A percentile compares a stretch with the other conserved stretches of the same genome.
phyloP scores from a whole-genome alignment of 2,888 invertebrate species.

The Drosophila austrosaltans region DNA sequence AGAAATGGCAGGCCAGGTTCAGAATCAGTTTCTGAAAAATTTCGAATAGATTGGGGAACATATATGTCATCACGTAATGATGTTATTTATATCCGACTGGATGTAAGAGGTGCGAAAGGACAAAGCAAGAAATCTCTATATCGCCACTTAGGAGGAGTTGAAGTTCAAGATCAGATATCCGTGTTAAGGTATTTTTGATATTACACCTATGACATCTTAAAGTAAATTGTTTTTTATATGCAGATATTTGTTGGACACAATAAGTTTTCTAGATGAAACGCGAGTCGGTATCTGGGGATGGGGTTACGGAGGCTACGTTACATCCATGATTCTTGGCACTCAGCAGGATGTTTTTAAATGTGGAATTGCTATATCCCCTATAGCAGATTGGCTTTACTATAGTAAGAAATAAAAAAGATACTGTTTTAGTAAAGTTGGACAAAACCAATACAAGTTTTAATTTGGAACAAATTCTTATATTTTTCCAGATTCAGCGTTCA shows the following conservation, averaged over 20 bases:
- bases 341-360: no score
- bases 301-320: no score
- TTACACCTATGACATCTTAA: background rate
- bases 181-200: constrained; percentile 87
- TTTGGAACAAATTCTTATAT: background rate
- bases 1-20: constrained; percentile 97
- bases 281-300: no score
- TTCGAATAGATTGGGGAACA: constrained; percentile 94
- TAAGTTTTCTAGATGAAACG: no score
- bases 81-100: constrained; percentile 94
- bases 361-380: constrained; percentile 91
- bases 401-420: constrained; percentile 86
- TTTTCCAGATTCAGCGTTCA: constrained; percentile 88
- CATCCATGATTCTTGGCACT: no score
- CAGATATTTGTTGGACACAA: no score
- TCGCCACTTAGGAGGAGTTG: constrained; percentile 93
- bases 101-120: constrained; percentile 93
- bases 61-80: constrained; percentile 96
- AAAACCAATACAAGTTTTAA: no score
- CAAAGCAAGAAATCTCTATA: constrained; percentile 93
- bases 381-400: constrained; percentile 97
- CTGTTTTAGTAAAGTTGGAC: background rate
- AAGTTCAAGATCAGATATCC: constrained; percentile 95
- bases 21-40: constrained; percentile 94
- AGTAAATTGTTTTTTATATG: no score